Base-by-base conservation (phyloP, 2,797 vertebrate species). In the Triplophysa bombifrons region DNA sequence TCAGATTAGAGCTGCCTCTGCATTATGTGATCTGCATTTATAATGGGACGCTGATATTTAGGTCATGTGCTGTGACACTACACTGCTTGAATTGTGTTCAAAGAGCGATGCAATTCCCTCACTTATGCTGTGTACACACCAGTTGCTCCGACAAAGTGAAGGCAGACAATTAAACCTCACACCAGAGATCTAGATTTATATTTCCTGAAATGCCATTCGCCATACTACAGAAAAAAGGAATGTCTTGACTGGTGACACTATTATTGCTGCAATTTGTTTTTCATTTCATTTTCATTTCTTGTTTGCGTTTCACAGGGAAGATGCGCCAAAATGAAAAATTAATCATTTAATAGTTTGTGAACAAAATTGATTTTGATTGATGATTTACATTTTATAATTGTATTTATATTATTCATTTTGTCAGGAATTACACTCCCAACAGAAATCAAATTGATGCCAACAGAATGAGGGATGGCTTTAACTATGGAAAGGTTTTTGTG, bases 21-120 rank as follows among this genome's bases (percentile, higher is more conserved):
- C 30, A 63, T 50, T 51, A 60, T 50, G 60, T 64, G 30, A 64
- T 74, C 46, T 64, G 60, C 51, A 34, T 75, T 41, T 66, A 38
- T 66, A 76, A n/a, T 44, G 74, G 5, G 5, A 0, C 56, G n/a
- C n/a, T 72, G 48, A 76, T 44, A 44, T 67, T 27, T 34, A 58
- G 64, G 19, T 44, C 55, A 58, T 9, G 7, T 58, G 30, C 10
- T 13, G 67, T 69, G 22, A 51, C 27, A 70, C 50, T 13, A 38
- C 50, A 12, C 27, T 6, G 1, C 34, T 38, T 38, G 34, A 1
- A 38, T 38, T 8, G 34, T 38, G 34, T 4, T 14, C 5, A 1
- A 60, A 1, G 20, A 25, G 56, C 22, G 22, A 60, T 60, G 22
- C 4, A 25, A 20, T 12, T 13, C 22, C 25, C 20, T 60, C 22